phyloP scores from a whole-genome alignment of 2,113 vertebrate genomes.

The Xiphorhynchus elegans region DNA sequence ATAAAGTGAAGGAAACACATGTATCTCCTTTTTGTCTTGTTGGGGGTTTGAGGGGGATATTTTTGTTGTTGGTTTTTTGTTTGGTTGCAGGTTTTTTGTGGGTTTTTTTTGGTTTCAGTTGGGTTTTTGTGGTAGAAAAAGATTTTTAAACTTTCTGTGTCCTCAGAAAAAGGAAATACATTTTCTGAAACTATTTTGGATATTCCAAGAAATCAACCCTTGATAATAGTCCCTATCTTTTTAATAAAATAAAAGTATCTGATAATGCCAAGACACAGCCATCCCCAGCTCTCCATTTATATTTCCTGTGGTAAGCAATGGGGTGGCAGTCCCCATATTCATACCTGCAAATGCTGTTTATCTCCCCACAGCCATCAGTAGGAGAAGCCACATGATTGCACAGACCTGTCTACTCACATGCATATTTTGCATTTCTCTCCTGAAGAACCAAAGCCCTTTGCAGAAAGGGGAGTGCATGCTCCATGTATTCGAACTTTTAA shows the following conservation, averaged over 20 bases:
- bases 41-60: no score
- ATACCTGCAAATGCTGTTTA: not conserved
- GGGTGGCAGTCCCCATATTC: not conserved
- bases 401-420: not conserved
- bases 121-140: not conserved
- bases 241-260: not conserved
- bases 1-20: not conserved
- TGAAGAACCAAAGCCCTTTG: not conserved
- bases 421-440: not conserved
- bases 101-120: no score
- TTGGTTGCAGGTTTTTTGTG: no score
- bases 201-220: not conserved
- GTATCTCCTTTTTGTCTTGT: not conserved
- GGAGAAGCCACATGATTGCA: not conserved
- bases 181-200: not conserved
- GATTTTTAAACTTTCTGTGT: not conserved
- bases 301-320: not conserved
- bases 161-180: not conserved
- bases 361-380: not conserved
- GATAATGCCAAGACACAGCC: not conserved
- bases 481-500: not conserved
- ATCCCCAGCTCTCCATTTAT: not conserved
- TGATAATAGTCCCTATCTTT: not conserved
- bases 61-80: no score
- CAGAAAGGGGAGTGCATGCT: not conserved